A percentile compares a stretch with the other conserved stretches of the same genome.
These are phyloP conservation scores for Percina caprodes DNA, from an alignment of 2,113 vertebrate species.

Conservation along the genomic window DNA sequence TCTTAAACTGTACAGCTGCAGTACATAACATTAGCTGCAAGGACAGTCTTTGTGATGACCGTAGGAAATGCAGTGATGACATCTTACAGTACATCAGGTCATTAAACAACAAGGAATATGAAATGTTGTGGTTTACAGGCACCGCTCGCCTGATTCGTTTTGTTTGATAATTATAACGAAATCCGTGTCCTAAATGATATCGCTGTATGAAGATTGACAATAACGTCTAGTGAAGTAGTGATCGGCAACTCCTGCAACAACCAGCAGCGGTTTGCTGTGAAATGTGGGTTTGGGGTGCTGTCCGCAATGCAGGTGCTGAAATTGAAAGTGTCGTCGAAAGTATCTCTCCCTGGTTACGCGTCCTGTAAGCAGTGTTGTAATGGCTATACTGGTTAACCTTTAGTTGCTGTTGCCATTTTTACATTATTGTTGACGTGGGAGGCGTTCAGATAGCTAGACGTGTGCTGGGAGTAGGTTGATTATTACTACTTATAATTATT, in stretches of 20 bases:
- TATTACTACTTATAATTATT: too few relatives aligned
- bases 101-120: not conserved
- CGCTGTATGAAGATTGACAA: not conserved
- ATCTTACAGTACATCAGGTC: not conserved
- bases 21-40: constrained; percentile 33
- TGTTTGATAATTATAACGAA: constrained; percentile 12
- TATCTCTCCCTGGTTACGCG: constrained; percentile 9
- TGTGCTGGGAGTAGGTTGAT: not conserved
- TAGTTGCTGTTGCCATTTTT: not conserved
- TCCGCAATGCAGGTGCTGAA: constrained; percentile 88
- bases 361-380: not conserved
- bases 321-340: constrained; percentile 50
- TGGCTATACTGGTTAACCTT: not conserved
- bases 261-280: constrained; percentile 19
- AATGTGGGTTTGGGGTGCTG: constrained; percentile 65
- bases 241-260: constrained; percentile 1
- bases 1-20: constrained; percentile 36
- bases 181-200: not conserved
- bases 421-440: not conserved
- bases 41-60: constrained; percentile 52
- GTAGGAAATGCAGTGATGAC: constrained; percentile 18
- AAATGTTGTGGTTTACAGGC: not conserved
- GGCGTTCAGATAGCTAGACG: not conserved
- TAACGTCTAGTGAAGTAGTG: not conserved
- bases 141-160: not conserved